phyloP scores from a whole-genome alignment of 2,888 invertebrate genomes.

The Marasmarcha lunaedactyla region DNA sequence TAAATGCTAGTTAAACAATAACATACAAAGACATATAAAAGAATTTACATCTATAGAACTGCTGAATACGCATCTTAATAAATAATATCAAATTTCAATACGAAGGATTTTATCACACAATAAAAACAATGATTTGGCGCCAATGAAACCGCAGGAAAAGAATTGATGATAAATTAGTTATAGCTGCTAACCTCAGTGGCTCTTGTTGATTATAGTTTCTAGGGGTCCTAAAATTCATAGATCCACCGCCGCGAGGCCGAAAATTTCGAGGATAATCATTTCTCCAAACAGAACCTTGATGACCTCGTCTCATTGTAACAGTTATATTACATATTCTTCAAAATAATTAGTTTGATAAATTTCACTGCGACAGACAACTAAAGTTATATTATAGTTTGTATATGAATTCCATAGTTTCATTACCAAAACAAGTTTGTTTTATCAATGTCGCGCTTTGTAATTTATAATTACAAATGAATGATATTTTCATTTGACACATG shows the following conservation, averaged over 20 bases:
- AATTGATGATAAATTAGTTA: conserved; percentile 10
- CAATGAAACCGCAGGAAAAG: not conserved
- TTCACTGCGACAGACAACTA: too few relatives aligned
- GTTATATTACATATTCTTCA: too few relatives aligned
- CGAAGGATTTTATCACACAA: not conserved
- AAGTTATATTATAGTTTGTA: too few relatives aligned
- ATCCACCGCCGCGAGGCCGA: conserved; percentile 41
- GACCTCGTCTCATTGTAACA: conserved; percentile 54
- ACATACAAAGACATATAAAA: too few relatives aligned
- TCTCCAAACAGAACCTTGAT: conserved; percentile 53
- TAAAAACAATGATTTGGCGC: not conserved
- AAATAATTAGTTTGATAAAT: too few relatives aligned
- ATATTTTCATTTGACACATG: too few relatives aligned
- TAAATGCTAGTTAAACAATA: not conserved
- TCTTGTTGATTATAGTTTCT: conserved; percentile 31
- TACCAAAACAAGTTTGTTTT: too few relatives aligned
- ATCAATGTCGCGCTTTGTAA: too few relatives aligned
- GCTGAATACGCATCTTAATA: not conserved
- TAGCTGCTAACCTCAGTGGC: conserved; percentile 39
- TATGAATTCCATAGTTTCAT: too few relatives aligned
- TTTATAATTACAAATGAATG: too few relatives aligned
- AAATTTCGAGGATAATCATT: conserved; percentile 51
- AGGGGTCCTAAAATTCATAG: conserved; percentile 37
- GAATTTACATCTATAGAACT: too few relatives aligned
- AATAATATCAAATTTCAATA: not conserved